Percentiles rank a stretch among this genome's conserved stretches.
phyloP scores from a whole-genome alignment of 1,140 invertebrate genomes.

The Bombus waltoni region DNA sequence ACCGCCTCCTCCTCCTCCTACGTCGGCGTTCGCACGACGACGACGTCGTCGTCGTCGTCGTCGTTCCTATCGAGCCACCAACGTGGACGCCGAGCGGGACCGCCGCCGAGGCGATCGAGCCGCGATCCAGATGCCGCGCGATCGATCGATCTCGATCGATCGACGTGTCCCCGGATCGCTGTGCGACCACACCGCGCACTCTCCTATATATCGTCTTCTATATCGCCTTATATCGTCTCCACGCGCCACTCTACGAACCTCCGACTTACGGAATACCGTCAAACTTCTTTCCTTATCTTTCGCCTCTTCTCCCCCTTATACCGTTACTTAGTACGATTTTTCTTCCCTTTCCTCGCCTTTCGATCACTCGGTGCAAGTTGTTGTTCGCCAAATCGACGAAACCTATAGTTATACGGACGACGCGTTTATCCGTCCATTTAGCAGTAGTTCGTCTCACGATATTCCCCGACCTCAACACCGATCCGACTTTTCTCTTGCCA shows the following conservation, averaged over 20 bases:
- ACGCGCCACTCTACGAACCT: background rate
- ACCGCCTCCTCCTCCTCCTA: slow-evolving; percentile 45
- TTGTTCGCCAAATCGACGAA: no score
- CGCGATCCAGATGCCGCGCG: slow-evolving; percentile 10
- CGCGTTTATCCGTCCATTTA: no score
- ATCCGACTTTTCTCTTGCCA: background rate
- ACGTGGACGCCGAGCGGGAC: slow-evolving; percentile 25
- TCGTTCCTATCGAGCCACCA: slow-evolving; percentile 39
- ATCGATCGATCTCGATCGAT: slow-evolving; percentile 9
- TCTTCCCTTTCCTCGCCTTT: background rate
- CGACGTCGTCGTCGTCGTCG: slow-evolving; percentile 52
- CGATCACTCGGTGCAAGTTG: background rate
- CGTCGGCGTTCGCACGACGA: slow-evolving; percentile 37
- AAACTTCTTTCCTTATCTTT: background rate
- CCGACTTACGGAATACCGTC: background rate
- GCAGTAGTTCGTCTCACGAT: background rate
- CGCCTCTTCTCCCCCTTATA: background rate
- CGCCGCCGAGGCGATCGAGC: slow-evolving; percentile 37
- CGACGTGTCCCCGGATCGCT: background rate
- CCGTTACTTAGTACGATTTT: background rate
- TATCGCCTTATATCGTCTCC: background rate
- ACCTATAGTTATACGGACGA: no score
- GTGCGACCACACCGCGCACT: background rate
- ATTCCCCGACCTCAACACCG: background rate
- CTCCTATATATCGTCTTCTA: background rate